These are phyloP conservation scores for Scatophagus argus DNA, from an alignment of 2,113 vertebrate species.

Conservation along the genomic window DNA sequence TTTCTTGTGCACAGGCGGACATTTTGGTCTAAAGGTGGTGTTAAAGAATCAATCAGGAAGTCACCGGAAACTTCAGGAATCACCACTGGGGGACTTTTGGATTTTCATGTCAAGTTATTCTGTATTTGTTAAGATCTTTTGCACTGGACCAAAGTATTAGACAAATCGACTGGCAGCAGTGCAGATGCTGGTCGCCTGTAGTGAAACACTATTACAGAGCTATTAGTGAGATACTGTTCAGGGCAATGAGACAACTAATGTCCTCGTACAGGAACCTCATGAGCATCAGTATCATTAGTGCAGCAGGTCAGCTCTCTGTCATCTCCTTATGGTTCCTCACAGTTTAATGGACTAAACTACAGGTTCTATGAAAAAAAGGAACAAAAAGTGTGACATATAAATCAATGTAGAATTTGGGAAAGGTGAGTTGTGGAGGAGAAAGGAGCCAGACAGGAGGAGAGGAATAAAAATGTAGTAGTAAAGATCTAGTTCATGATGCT, in stretches of 20 bases:
- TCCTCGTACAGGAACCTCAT: conserved; percentile 47
- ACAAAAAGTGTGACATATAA: neutral
- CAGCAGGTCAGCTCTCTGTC: conserved; percentile 27
- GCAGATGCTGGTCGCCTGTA: conserved; percentile 10
- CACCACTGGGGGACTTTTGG: neutral
- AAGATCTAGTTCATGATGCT: neutral
- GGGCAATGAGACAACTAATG: conserved; percentile 32
- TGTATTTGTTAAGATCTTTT: neutral
- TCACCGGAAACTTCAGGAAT: neutral
- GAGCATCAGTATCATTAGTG: conserved; percentile 48
- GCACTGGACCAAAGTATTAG: neutral
- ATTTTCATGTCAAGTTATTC: neutral
- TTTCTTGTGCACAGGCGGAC: no score
- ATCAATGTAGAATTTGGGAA: neutral
- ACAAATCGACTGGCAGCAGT: neutral
- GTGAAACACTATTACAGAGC: conserved; percentile 13
- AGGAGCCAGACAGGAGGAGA: neutral
- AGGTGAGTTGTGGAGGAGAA: neutral
- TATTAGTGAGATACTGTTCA: conserved; percentile 39
- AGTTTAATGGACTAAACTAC: conserved; percentile 20
- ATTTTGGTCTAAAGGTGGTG: neutral
- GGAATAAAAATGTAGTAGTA: neutral
- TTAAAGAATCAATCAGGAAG: neutral
- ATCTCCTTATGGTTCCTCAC: conserved; percentile 46
- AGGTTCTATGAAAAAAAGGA: neutral